Evolutionary conservation across 2,888 invertebrate species (phyloP), one percentile per base, ranked within the genome.

Genomic region (Autographa gamma): DNA sequence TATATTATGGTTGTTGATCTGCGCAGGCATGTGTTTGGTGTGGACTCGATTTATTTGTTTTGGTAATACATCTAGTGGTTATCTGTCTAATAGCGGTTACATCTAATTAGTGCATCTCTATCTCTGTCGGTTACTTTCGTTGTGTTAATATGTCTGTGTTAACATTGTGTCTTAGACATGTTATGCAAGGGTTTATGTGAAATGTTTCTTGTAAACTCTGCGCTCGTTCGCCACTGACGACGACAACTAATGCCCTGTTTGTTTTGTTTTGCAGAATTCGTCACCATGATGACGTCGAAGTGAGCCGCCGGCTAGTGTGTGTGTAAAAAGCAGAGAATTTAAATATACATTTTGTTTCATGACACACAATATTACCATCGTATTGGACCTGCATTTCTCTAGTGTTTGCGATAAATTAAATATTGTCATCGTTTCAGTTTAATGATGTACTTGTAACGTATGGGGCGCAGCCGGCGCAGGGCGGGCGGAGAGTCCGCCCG

Each of bases 271-370:
- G 48, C 97, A 98, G 98, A 98, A 97, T 98, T 98, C 97, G 98
- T 98, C 97, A 98, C 98, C 97, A 98, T 98, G 98, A 98, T 98
- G 98, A 98, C 98, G 97, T 98, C 98, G 97, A 98, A 98, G 98
- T 98, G 98, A 98, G 97, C 97, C 96, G 96, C 96, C 97, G 97
- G 96, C 96, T 93, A 95, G 95, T 94, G 95, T 95, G 96, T 95
- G 95, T 96, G 95, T 96, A 94, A 92, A 95, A 95, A 95, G 94
- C 95, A 94, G 96, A 96, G 96, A 95, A 95, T 95, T 96, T 95
- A 96, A 96, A 96, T 96, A 96, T 96, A 96, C 96, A 95, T 96
- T 96, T 95, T 95, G 94, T 95, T 96, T 96, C 95, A 96, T 95
- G 96, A 96, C 96, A 96, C 96, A 96, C 96, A 96, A 95, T 95